Conservation (phyloP, 2,888 invertebrate genomes). For the Agonopterix arenella region DNA sequence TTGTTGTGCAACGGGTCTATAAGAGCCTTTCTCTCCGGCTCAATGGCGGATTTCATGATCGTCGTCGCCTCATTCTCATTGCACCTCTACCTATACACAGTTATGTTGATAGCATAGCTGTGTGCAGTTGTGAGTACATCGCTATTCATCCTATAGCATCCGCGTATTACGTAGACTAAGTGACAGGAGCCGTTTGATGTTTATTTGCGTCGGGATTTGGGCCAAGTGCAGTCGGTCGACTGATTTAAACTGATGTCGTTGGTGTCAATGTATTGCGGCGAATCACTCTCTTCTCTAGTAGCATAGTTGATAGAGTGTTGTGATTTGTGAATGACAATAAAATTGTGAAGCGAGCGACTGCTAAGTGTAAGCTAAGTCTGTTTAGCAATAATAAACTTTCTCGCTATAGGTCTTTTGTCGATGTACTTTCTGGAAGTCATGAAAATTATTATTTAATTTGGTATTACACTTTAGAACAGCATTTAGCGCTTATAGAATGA, state of each 20-base stretch:
- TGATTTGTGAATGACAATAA: not conserved
- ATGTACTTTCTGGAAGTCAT: no score
- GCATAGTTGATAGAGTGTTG: slow-evolving; percentile 9
- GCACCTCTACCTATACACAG: slow-evolving; percentile 17
- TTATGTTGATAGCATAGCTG: no score
- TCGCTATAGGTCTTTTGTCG: no score
- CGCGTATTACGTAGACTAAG: not conserved
- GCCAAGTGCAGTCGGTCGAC: slow-evolving; percentile 62
- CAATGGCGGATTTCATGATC: slow-evolving; percentile 38
- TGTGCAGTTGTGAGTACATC: no score
- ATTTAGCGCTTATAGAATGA: no score
- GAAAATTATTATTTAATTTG: no score
- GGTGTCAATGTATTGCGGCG: slow-evolving; percentile 17
- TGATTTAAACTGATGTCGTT: slow-evolving; percentile 45
- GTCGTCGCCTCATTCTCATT: slow-evolving; percentile 36
- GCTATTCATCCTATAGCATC: not conserved
- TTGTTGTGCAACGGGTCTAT: slow-evolving; percentile 17
- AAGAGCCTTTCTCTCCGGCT: slow-evolving; percentile 24
- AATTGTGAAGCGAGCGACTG: no score
- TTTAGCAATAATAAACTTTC: no score
- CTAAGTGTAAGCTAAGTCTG: no score
- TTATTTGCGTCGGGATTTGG: slow-evolving; percentile 60
- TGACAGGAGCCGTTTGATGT: slow-evolving; percentile 34
- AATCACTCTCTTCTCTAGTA: slow-evolving; percentile 13
- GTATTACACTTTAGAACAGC: no score